A percentile compares a stretch with the other conserved stretches of the same genome.
Conservation (phyloP, 1,140 invertebrate species). For the Macrobrachium rosenbergii region DNA sequence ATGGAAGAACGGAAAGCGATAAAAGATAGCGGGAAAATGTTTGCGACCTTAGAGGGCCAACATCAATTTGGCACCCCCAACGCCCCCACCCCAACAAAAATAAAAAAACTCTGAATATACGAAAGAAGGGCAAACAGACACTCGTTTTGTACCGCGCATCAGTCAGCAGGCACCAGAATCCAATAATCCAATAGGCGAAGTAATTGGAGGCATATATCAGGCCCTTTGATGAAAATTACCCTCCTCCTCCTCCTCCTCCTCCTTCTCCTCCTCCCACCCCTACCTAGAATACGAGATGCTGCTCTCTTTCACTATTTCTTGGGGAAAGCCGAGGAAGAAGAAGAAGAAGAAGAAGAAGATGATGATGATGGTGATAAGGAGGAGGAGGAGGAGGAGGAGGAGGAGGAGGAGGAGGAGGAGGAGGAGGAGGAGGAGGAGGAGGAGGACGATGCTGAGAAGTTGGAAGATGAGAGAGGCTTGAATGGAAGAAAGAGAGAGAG, state of each 20-base stretch:
- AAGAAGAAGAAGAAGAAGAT: conserved; percentile 5
- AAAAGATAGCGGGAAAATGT: too few species aligned
- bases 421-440: conserved; percentile 21
- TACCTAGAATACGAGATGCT: not conserved
- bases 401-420: conserved; percentile 21
- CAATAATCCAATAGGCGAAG: conserved; percentile 47
- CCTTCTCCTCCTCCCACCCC: not conserved
- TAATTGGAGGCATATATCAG: conserved; percentile 51
- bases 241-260: conserved; percentile 4
- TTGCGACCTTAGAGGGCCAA: too few species aligned
- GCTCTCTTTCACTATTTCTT: not conserved
- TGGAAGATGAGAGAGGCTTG: not conserved
- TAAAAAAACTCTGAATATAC: not conserved
- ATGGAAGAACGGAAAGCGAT: too few species aligned
- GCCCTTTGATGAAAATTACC: conserved; percentile 46
- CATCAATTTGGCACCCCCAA: too few species aligned
- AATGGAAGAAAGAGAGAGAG: not conserved
- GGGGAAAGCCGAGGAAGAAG: not conserved
- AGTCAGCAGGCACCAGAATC: conserved; percentile 35
- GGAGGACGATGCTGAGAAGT: not conserved
- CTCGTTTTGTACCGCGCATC: conserved; percentile 24
- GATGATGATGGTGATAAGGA: not conserved
- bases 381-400: conserved; percentile 3
- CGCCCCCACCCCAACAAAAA: not conserved
- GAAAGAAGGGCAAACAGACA: not conserved